These are phyloP conservation scores for Athetis lepigone DNA, from an alignment of 2,888 invertebrate species.

Conservation along the genomic window DNA sequence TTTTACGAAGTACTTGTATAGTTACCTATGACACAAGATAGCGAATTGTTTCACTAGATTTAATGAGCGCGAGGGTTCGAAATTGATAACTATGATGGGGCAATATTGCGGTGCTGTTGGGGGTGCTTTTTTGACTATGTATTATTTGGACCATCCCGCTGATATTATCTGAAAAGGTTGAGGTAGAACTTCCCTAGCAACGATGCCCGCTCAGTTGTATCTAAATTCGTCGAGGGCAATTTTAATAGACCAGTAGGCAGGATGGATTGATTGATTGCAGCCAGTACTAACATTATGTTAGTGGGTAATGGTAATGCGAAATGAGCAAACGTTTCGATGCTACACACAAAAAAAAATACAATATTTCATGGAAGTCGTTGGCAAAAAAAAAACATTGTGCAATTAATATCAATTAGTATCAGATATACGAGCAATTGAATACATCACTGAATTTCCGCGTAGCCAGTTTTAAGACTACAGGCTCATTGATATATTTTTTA, in stretches of 20 bases:
- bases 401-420: conserved; percentile 17
- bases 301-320: no score
- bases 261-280: no score
- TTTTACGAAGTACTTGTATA: conserved; percentile 8
- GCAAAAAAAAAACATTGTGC: not conserved
- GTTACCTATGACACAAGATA: conserved; percentile 29
- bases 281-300: no score
- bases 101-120: conserved; percentile 15
- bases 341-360: not conserved
- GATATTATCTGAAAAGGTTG: not conserved
- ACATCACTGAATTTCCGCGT: conserved; percentile 6
- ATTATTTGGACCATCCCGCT: not conserved
- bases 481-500: not conserved
- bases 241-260: not conserved
- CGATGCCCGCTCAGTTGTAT: not conserved
- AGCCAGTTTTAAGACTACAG: not conserved
- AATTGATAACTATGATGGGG: conserved; percentile 11
- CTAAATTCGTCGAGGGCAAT: not conserved
- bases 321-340: not conserved
- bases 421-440: conserved; percentile 10
- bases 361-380: not conserved
- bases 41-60: conserved; percentile 1
- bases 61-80: conserved; percentile 5
- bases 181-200: not conserved
- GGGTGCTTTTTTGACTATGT: not conserved